Base-by-base conservation (phyloP, 2,888 invertebrate species). In the Cataglyphis cursor region DNA sequence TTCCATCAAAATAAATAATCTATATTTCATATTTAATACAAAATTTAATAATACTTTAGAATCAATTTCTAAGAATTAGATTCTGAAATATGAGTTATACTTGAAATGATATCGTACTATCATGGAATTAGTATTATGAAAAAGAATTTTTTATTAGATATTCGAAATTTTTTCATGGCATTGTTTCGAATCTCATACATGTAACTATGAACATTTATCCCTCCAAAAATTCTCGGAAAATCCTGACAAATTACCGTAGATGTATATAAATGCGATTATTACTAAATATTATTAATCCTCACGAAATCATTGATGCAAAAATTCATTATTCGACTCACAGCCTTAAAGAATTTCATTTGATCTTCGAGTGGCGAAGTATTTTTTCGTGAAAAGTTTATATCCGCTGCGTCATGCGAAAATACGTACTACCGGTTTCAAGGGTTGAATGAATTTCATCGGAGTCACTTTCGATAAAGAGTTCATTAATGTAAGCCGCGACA, bases 381-480 rank as follows among this genome's bases (percentile, higher is more conserved):
- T 3, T 57, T 10, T 31, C 54, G n/a, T 59, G 57, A 70, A 41
- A 68, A 44, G 31, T 24, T 6, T 54, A 21, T 9, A 66, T 51
- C 5, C 18, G 70, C 78, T 35, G 78, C 31, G 57, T 78, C 78
- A 78, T 18, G 31, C 41, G 18, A 57, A 66, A 68, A 78, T 76
- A 78, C 31, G n/a, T 4, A 57, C 4, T 41, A 15, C 18, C 48
- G 41, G 15, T 57, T 44, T 78, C 15, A 57, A 78, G 78, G 57
- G 28, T 68, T 78, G 68, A 68, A 66, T 78, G 31, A 24, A 70
- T 68, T 68, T 41, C 41, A n/a, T 78, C 24, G 54, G 54, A 70
- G 57, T 78, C 57, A 57, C 41, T 78, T 78, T 57, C 21, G 28
- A 28, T 68, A 59, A 66, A 76, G 78, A 78, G 70, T 78, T 78